Percentiles rank a stretch among this genome's conserved stretches.
Conservation (phyloP, 2,113 vertebrate genomes). For the Pluvialis apricaria region DNA sequence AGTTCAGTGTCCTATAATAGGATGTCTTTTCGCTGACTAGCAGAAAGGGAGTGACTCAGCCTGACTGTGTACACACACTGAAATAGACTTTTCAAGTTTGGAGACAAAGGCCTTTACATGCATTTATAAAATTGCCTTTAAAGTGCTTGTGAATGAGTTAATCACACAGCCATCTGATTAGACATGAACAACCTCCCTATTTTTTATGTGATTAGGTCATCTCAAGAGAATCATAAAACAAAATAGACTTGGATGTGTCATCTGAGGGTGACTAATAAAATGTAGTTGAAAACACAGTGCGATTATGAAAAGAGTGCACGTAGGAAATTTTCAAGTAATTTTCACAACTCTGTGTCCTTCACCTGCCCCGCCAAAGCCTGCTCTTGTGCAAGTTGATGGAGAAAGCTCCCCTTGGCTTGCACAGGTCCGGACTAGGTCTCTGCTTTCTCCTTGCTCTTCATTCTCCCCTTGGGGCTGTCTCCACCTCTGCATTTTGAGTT, state of each 20-base stretch:
- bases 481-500: neutral
- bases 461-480: neutral
- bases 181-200: slow-evolving; percentile 31
- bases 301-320: neutral
- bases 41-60: slow-evolving; percentile 58
- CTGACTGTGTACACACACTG: slow-evolving; percentile 18
- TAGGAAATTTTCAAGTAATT: neutral
- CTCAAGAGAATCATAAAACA: slow-evolving; percentile 28
- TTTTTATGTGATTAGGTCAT: slow-evolving; percentile 48
- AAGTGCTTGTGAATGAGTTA: slow-evolving; percentile 54
- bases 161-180: slow-evolving; percentile 52
- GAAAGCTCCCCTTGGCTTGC: neutral
- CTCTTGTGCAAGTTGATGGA: neutral
- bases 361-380: neutral
- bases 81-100: slow-evolving; percentile 58
- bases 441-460: neutral
- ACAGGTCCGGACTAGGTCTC: neutral
- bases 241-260: slow-evolving; percentile 35
- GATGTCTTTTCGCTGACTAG: slow-evolving; percentile 50
- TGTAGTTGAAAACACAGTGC: slow-evolving; percentile 14
- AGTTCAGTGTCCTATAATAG: slow-evolving; percentile 30
- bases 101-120: slow-evolving; percentile 64
- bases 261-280: slow-evolving; percentile 20
- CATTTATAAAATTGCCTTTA: slow-evolving; percentile 59
- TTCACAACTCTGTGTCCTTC: neutral